Conservation (phyloP, 2,113 vertebrate genomes). For the Solenodon paradoxus region DNA sequence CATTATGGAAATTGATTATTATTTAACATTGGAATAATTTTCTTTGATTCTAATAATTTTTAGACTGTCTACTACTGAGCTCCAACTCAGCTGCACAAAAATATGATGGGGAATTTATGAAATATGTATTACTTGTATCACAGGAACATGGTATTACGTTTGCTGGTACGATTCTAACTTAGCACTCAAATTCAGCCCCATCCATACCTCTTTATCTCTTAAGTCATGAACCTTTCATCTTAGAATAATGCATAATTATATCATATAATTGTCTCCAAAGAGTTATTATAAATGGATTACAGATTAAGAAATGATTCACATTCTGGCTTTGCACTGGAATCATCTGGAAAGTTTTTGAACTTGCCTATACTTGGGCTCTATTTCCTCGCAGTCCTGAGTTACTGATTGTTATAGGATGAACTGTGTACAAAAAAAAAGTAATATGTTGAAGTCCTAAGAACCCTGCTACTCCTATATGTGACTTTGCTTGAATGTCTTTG, state of each 20-base stretch:
- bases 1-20: not conserved
- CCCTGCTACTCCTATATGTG: not conserved
- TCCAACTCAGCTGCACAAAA: not conserved
- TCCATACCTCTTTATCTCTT: not conserved
- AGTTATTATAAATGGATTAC: not conserved
- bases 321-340: not conserved
- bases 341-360: not conserved
- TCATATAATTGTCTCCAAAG: not conserved
- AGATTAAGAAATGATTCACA: not conserved
- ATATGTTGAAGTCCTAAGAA: not conserved
- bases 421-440: not conserved
- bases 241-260: not conserved
- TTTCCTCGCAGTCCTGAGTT: not conserved
- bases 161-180: not conserved
- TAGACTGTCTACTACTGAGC: not conserved
- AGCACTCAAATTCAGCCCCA: not conserved
- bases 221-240: not conserved
- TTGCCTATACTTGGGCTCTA: not conserved
- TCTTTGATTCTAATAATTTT: not conserved
- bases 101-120: not conserved
- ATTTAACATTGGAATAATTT: constrained; percentile 9
- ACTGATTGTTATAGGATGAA: not conserved
- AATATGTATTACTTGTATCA: not conserved
- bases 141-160: not conserved
- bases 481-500: not conserved